These are phyloP conservation scores for Onychomys arenicola DNA, from an alignment of 2,797 vertebrate species.

Conservation along the genomic window DNA sequence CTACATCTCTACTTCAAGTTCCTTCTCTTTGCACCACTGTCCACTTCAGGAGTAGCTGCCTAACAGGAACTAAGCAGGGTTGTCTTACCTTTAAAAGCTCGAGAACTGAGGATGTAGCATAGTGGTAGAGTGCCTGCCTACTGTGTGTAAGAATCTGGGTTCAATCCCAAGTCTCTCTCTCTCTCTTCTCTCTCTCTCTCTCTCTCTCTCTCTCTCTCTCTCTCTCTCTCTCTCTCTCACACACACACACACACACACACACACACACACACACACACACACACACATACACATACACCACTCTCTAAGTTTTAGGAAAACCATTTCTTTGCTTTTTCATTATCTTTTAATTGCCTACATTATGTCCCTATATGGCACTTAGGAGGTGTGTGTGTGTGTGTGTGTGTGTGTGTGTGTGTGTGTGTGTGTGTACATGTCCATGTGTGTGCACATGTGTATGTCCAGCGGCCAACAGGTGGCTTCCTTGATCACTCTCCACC, in stretches of 20 bases:
- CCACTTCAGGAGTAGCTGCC: background rate
- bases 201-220: background rate
- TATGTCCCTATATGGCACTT: background rate
- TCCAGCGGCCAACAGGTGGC: background rate
- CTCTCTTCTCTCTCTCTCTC: background rate
- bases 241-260: background rate
- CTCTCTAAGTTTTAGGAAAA: background rate
- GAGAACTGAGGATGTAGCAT: background rate
- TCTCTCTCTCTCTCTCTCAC: background rate
- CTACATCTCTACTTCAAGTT: background rate
- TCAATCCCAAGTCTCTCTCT: background rate
- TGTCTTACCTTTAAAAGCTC: constrained; percentile 2
- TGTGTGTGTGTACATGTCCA: background rate
- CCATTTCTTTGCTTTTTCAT: background rate
- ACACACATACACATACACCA: background rate
- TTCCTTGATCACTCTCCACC: background rate
- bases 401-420: background rate
- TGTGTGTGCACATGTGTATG: background rate
- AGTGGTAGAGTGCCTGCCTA: background rate
- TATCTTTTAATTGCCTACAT: background rate
- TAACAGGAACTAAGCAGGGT: background rate
- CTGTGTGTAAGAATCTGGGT: background rate
- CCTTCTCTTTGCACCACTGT: background rate
- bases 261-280: background rate
- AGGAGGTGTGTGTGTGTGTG: background rate